Base-by-base conservation (phyloP, 2,797 vertebrate species). In the Hippocampus kuda region DNA sequence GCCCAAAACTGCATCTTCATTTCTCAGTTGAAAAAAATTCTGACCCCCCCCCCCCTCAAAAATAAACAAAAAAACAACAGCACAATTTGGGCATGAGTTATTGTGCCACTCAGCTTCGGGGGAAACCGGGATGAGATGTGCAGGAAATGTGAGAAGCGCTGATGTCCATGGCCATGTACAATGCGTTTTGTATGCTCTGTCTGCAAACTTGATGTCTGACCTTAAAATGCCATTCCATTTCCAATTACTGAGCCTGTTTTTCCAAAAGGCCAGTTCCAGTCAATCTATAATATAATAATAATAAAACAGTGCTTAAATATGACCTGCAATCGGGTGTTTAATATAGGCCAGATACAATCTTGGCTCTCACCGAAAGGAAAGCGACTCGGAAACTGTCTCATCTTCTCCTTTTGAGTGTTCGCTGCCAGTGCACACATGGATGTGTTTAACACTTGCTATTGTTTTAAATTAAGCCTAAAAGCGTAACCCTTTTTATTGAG, bases 381-480 rank as follows among this genome's bases (percentile, higher is more conserved):
- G 42, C 8, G n/a, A 60, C 2, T 60, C 27, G 27, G 59, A 34
- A 60, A 63, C 38, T 44, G 42, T 46, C 63, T 64, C 41, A 46
- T 64, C 38, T 46, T 24, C n/a, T 60, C 10, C 11, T 13, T 63
- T 46, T 7, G 62, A 44, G 6, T 44, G n/a, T n/a, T 26, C 15
- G 72, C 76, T 84, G 79, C 85, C 83, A 82, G 70, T 42, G 34
- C 79, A 78, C 84, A 84, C 79, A 79, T 85, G 83, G 79, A 83
- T 41, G 38, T 44, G 70, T 86, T 88, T 85, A 87, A 82, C 84
- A 82, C 85, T 83, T 77, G 75, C 76, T 82, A 82, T 88, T 88
- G 81, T 84, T 85, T 86, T 65, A 51, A 69, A 86, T 82, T 79
- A 80, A 79, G 72, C 72, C 64, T 7, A n/a, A 88, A 84, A 79